Base-by-base conservation (phyloP, 1,140 invertebrate species). In the Hyles vespertilio region DNA sequence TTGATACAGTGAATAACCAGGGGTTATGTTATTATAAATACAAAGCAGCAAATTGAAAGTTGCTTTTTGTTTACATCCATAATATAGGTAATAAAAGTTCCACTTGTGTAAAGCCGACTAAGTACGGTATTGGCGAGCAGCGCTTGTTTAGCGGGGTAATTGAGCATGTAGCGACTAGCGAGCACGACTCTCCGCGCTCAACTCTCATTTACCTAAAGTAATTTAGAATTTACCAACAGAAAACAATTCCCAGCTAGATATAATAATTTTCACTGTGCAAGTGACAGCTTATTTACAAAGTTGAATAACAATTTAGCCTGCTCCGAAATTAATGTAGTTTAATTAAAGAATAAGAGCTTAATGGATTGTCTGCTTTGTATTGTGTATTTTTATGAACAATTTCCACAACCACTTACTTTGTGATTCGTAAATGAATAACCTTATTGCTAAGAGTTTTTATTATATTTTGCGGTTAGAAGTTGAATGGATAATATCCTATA, bases 61-160 rank as follows among this genome's bases (percentile, higher is more conserved):
- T 40, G 0, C 5, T 40, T 40, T 40, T 40, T 40, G 8, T 40
- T 40, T 40, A 40, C 36, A 40, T 40, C 5, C 8, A 40, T 5
- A 40, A 40, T 40, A 40, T 40, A 40, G 36, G 5, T 40, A 40
- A 40, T 40, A 40, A 40, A 40, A 40, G 36, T 40, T 40, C 36
- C 36, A 40, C 36, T 40, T 40, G 36, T 40, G 49, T 40, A 51
- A 51, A 51, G 56, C 56, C 48, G 9, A 10, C 44, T 44, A 58
- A 50, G 40, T 44, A 53, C 43, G 46, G 12, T 32, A 48, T 48
- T 53, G 45, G 36, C 58, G 58, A 53, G 33, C 43, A 8, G 43
- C 47, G 50, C 51, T 44, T 59, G 51, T 59, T 59, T 59, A 59
- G 44, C 49, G 56, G 51, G 56, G 56, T 59, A 52, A 59, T 53